Evolutionary conservation across 2,797 vertebrate species (phyloP).

Genomic region (Emys orbicularis): DNA sequence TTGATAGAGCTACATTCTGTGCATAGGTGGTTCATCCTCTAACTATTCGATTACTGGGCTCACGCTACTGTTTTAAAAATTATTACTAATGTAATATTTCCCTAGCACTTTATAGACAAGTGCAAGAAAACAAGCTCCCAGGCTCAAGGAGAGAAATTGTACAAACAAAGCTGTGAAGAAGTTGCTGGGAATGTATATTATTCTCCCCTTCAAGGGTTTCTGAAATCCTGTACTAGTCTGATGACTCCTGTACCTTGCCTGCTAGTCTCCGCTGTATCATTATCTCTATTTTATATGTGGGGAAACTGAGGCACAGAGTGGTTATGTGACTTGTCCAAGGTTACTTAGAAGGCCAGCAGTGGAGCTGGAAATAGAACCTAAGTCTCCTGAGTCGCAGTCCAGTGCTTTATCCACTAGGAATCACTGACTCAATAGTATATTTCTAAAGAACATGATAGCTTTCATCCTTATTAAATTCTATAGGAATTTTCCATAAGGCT

Average conservation of each 20-base stretch:
- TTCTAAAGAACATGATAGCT: neutral
- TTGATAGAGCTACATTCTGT: too few species aligned
- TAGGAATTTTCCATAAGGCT: neutral
- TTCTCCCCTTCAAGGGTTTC: neutral
- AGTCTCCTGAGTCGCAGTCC: too few species aligned
- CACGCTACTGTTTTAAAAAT: too few species aligned
- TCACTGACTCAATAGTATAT: neutral
- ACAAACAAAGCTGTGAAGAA: neutral
- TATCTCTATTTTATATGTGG: too few species aligned
- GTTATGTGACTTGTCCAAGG: too few species aligned
- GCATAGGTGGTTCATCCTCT: too few species aligned
- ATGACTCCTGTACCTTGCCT: neutral
- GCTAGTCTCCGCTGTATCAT: neutral
- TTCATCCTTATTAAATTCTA: neutral
- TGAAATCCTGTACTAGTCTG: neutral
- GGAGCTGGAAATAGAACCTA: too few species aligned
- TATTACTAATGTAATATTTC: neutral
- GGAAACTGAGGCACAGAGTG: too few species aligned
- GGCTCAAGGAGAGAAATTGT: neutral
- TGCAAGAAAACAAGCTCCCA: accelerated
- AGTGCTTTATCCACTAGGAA: neutral
- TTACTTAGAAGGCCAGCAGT: too few species aligned
- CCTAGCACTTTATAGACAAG: neutral
- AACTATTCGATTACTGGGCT: too few species aligned
- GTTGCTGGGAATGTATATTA: accelerated